phyloP scores from a whole-genome alignment of 2,888 invertebrate species.

The Drosophila testacea region DNA sequence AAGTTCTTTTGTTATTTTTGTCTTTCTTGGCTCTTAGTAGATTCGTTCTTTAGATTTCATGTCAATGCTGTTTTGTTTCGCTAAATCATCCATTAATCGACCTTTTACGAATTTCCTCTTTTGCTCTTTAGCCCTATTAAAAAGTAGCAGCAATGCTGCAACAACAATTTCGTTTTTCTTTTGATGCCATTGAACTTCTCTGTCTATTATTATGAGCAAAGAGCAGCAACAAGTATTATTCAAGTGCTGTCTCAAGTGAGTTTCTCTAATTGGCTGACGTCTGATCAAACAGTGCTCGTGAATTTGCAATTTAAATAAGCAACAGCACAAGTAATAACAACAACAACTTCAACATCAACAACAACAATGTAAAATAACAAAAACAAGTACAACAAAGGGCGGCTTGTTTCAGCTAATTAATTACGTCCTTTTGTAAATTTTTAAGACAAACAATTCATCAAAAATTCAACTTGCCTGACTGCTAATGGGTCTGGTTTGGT shows the following conservation, averaged over 20 bases:
- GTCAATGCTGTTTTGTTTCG: not conserved
- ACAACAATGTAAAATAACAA: conserved; percentile 21
- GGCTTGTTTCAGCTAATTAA: conserved; percentile 67
- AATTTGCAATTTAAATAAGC: conserved; percentile 55
- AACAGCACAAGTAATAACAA: conserved; percentile 27
- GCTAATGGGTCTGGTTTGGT: conserved; percentile 51
- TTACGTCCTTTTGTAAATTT: conserved; percentile 75
- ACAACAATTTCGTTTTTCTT: not conserved
- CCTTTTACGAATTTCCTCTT: not conserved
- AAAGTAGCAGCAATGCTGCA: not conserved
- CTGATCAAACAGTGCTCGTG: conserved; percentile 64
- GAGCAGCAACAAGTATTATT: conserved; percentile 44
- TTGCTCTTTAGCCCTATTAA: not conserved
- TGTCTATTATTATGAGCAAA: not conserved
- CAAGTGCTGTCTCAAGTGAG: conserved; percentile 51
- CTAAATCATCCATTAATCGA: not conserved
- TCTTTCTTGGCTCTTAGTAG: not conserved
- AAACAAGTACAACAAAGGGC: conserved; percentile 23
- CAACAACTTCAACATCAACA: conserved; percentile 29
- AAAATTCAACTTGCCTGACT: conserved; percentile 63
- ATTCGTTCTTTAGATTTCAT: not conserved
- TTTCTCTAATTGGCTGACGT: conserved; percentile 66
- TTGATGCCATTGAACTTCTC: conserved; percentile 49
- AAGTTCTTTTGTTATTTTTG: not conserved
- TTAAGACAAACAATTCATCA: conserved; percentile 79